phyloP scores from a whole-genome alignment of 2,113 vertebrate species.

The human region DNA sequence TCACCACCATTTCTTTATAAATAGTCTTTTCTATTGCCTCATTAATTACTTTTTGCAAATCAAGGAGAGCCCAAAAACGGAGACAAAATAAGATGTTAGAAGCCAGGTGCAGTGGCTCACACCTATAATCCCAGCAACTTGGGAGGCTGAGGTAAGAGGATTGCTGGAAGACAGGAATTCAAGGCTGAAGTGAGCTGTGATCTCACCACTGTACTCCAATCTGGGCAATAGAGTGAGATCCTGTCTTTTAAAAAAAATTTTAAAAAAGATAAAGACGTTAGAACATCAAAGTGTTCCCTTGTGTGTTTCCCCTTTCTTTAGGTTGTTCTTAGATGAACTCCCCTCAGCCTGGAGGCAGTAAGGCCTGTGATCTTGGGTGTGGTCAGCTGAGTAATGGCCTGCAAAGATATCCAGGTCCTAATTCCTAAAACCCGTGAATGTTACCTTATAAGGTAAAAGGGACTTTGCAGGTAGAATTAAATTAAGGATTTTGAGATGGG shows the following conservation, averaged over 20 bases:
- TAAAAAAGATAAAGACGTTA: background rate
- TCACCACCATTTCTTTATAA: background rate
- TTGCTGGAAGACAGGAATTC: too few species aligned
- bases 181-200: too few species aligned
- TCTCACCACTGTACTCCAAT: too few species aligned
- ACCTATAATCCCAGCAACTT: background rate
- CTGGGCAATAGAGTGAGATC: too few species aligned
- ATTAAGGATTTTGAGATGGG: background rate
- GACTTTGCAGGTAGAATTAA: background rate
- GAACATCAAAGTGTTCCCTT: background rate
- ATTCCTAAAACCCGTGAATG: background rate
- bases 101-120: too few species aligned
- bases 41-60: constrained; percentile 14
- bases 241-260: too few species aligned
- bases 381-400: background rate
- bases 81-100: background rate
- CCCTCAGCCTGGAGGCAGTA: background rate
- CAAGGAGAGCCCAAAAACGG: background rate
- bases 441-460: background rate
- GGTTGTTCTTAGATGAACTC: background rate
- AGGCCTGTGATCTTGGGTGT: too few species aligned
- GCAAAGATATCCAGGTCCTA: background rate
- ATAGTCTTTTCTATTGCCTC: background rate
- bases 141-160: background rate
- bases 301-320: background rate